These are phyloP conservation scores for Trinectes maculatus DNA, from an alignment of 2,113 vertebrate genomes.

Conservation along the genomic window DNA sequence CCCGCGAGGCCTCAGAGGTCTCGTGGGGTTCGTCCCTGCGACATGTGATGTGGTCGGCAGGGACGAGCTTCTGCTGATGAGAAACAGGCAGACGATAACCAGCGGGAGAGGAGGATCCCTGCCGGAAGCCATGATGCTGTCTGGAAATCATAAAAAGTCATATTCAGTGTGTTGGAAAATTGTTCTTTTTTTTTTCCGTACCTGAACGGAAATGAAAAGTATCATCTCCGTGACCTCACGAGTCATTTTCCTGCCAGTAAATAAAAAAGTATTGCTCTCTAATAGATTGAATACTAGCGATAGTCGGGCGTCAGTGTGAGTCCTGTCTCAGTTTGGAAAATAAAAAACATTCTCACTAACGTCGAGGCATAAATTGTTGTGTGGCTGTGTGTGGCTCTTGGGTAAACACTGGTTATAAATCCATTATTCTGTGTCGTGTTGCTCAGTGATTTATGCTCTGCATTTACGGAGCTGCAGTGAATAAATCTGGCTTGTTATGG, in stretches of 20 bases:
- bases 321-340: background rate
- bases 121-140: constrained; percentile 41
- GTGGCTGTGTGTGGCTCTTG: background rate
- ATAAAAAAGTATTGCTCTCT: too few species aligned
- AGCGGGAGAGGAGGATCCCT: constrained; percentile 15
- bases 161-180: constrained; percentile 29
- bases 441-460: background rate
- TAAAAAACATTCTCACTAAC: background rate
- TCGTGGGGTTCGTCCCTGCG: background rate
- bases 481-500: constrained; percentile 27
- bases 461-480: constrained; percentile 6
- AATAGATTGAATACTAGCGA: too few species aligned
- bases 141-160: constrained; percentile 44
- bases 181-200: constrained; percentile 33
- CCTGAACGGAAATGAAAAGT: background rate
- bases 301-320: background rate
- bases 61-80: constrained; percentile 41
- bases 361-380: background rate
- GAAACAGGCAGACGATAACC: constrained; percentile 50
- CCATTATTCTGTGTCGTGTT: background rate
- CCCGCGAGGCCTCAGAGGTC: background rate
- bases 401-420: constrained; percentile 1
- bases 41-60: constrained; percentile 25
- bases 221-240: background rate
- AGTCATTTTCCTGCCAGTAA: too few species aligned